Conservation (phyloP, 2,797 vertebrate species). For the Molossus molossus region DNA sequence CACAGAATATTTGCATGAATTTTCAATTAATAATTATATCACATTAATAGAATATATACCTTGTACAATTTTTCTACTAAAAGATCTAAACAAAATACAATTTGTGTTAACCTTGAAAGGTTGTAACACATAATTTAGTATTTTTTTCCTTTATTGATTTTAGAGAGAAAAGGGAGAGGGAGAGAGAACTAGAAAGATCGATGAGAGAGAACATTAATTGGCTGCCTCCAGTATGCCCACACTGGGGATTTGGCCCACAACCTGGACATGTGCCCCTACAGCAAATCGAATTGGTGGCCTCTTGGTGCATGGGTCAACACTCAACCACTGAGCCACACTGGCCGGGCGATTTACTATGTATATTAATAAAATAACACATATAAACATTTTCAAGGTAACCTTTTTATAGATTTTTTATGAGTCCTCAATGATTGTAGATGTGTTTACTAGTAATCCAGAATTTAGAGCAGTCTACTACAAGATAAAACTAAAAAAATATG, state of each 20-base stretch:
- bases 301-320: too few relatives aligned
- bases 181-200: too few relatives aligned
- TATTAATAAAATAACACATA: slow-evolving; percentile 43
- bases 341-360: background rate
- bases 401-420: background rate
- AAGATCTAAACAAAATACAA: background rate
- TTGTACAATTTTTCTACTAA: background rate
- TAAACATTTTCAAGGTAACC: background rate
- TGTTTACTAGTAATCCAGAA: background rate
- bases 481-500: background rate
- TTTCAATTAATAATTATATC: background rate
- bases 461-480: background rate
- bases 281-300: too few relatives aligned
- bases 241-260: too few relatives aligned
- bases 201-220: too few relatives aligned
- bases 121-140: background rate
- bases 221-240: too few relatives aligned
- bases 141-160: background rate
- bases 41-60: background rate
- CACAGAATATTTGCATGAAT: background rate
- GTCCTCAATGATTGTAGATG: background rate
- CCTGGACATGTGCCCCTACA: too few relatives aligned
- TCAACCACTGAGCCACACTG: too few relatives aligned
- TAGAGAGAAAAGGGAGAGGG: too few relatives aligned
- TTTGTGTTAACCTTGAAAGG: background rate